Base-by-base conservation (phyloP, 2,888 invertebrate species). In the Melieria crassipennis region DNA sequence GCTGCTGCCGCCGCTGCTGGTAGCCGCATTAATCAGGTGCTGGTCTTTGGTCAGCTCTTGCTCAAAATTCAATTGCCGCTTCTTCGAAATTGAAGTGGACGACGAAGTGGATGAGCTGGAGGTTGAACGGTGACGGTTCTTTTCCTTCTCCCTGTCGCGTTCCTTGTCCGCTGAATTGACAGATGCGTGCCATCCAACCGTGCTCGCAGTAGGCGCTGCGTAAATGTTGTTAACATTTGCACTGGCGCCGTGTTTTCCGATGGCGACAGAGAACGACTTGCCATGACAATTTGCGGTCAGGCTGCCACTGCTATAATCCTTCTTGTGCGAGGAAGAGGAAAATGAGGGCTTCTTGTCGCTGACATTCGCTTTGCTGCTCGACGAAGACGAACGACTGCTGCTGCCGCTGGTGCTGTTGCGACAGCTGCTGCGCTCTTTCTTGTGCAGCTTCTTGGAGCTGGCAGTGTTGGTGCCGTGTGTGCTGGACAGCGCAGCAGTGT, bases 31-130 rank as follows among this genome's bases (percentile, higher is more conserved):
- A 47, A 82, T 71, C 65, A 83, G 58, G 69, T 75, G 74, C 70
- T 76, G 57, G 70, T 77, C 77, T 63, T 78, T 78, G 9, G 76
- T 78, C 42, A 78, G 66, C 69, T 84, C 84, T 71, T 89, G 78
- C 86, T 83, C 72, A 86, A 89, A 83, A 87, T 89, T 74, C 82
- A 88, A 80, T 87, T 90, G 71, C 80, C 88, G 55, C 72, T 85
- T 86, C 66, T 85, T 86, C 0, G 78, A 70, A 5, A 46, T 55
- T 4, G 75, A 50, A 4, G 76, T 68, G 5, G 76, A 70, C 7
- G 63, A 42, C 30, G 65, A 64, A 42, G 50, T 60, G 3, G 61
- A 57, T 5, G 71, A 73, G 7, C 67, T 74, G 1, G 78, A 77
- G 6, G 74, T 71, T 3, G 79, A 75, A 55, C 79, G 73, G 72